Percentiles rank a stretch among this genome's conserved stretches.
These are phyloP conservation scores for Mallotus villosus DNA, from an alignment of 2,797 vertebrate species.

Conservation along the genomic window DNA sequence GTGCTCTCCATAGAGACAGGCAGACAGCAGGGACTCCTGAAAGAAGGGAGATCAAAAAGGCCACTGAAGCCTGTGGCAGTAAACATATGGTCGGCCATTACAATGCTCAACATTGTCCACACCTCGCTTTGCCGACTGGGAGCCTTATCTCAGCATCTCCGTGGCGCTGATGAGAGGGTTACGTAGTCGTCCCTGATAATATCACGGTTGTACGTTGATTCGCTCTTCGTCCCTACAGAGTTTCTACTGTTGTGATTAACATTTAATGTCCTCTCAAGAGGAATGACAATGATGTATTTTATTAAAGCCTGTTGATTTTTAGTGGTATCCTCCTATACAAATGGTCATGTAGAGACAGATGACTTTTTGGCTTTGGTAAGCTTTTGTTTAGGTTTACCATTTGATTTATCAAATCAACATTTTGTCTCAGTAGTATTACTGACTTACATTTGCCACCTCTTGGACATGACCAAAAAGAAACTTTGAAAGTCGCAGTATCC, in stretches of 20 bases:
- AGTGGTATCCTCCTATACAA: too few relatives aligned
- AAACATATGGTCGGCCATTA: not conserved
- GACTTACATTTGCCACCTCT: not conserved
- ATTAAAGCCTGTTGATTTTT: too few relatives aligned
- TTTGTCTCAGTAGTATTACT: not conserved
- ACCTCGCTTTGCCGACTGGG: not conserved
- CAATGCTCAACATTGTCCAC: not conserved
- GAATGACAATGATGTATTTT: not conserved
- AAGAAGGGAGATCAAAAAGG: slow-evolving; percentile 1
- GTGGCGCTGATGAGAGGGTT: too few relatives aligned
- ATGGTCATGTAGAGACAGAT: too few relatives aligned
- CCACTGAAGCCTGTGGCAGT: not conserved
- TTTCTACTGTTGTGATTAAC: too few relatives aligned
- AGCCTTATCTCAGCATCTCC: not conserved
- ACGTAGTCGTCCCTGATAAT: too few relatives aligned
- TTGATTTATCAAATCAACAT: not conserved
- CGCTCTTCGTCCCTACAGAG: too few relatives aligned
- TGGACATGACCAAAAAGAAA: slow-evolving; percentile 32
- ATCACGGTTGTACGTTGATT: too few relatives aligned
- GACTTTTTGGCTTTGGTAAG: too few relatives aligned
- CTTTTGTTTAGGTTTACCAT: not conserved
- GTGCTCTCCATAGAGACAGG: not conserved
- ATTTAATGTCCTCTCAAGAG: not conserved
- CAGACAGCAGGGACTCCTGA: not conserved
- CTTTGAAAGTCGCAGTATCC: slow-evolving; percentile 34